phyloP scores from a whole-genome alignment of 2,888 invertebrate species.

The Pediacus dermestoides region DNA sequence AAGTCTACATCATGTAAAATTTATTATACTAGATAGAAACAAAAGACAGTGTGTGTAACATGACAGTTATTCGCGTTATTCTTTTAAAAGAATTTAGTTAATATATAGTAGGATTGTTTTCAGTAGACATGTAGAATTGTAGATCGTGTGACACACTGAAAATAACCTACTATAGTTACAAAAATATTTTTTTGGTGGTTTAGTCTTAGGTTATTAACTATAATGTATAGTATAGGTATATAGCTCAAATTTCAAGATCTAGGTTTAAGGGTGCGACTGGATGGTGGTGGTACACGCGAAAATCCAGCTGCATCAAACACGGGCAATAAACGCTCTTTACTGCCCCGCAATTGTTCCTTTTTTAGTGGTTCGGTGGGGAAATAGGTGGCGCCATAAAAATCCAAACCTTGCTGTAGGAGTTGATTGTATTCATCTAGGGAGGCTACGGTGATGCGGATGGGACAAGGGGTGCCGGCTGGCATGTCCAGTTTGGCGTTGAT shows the following conservation, averaged over 20 bases:
- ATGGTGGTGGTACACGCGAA: conserved; percentile 75
- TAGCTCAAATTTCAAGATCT: conserved; percentile 26
- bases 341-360: conserved; percentile 56
- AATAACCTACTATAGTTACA: too few relatives aligned
- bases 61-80: too few relatives aligned
- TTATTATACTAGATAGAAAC: too few relatives aligned
- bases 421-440: conserved; percentile 74
- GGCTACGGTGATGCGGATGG: conserved; percentile 71
- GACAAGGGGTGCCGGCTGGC: conserved; percentile 59
- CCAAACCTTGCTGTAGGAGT: conserved; percentile 76
- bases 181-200: too few relatives aligned
- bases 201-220: too few relatives aligned
- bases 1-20: too few relatives aligned
- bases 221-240: background rate
- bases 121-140: too few relatives aligned
- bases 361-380: conserved; percentile 73
- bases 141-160: too few relatives aligned
- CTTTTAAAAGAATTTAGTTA: too few relatives aligned
- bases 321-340: conserved; percentile 56
- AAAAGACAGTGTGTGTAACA: too few relatives aligned
- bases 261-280: conserved; percentile 62
- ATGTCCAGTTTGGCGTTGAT: conserved; percentile 53
- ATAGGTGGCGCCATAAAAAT: conserved; percentile 85
- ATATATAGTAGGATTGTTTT: too few relatives aligned
- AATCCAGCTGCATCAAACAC: conserved; percentile 86